These are phyloP conservation scores for Chaetodon trifascialis DNA, from an alignment of 2,113 vertebrate species.

Conservation along the genomic window DNA sequence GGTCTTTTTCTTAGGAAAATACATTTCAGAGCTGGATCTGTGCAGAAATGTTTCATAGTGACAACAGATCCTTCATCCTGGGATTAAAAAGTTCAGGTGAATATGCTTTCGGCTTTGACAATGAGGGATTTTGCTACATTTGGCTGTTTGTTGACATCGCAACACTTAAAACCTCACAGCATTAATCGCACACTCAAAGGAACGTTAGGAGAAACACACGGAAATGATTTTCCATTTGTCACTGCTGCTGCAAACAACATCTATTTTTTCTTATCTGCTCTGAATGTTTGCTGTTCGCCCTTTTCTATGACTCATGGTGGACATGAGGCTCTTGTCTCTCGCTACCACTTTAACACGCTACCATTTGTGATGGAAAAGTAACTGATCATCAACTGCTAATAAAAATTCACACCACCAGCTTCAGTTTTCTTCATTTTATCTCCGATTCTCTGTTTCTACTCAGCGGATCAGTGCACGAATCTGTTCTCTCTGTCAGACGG, in stretches of 20 bases:
- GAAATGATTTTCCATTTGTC: not conserved
- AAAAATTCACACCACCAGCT: not conserved
- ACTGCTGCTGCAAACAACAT: not conserved
- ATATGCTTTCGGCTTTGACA: not conserved
- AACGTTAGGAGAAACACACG: not conserved
- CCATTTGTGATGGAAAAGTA: not conserved
- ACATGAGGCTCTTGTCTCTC: not conserved
- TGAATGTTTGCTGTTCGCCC: not conserved
- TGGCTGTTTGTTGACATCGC: not conserved
- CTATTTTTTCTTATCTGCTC: not conserved
- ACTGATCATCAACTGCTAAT: not conserved
- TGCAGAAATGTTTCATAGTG: not conserved
- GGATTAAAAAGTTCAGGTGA: not conserved
- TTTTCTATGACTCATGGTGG: not conserved
- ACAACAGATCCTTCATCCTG: not conserved
- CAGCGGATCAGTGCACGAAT: not conserved
- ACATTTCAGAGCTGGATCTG: not conserved
- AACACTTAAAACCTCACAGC: slow-evolving; percentile 5
- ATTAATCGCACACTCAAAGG: not conserved
- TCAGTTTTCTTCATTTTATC: not conserved
- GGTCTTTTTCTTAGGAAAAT: not conserved
- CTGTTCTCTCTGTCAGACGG: slow-evolving; percentile 70
- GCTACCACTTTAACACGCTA: not conserved
- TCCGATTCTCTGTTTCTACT: not conserved
- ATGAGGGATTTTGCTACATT: not conserved